These are phyloP conservation scores for Vimba vimba DNA, from an alignment of 2,113 vertebrate species.

Conservation along the genomic window DNA sequence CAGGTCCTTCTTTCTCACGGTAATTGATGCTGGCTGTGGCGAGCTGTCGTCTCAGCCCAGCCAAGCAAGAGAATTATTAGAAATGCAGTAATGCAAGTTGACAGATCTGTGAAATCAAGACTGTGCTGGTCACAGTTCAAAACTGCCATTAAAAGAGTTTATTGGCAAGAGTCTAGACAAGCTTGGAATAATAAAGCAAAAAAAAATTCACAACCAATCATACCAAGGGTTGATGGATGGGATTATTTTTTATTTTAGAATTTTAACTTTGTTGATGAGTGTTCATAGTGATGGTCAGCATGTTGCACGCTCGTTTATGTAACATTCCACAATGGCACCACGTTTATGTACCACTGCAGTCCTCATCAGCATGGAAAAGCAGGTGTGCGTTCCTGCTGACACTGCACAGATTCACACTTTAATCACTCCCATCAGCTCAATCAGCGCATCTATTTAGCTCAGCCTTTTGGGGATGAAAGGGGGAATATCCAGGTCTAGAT, in stretches of 20 bases:
- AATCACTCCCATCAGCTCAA: conserved; percentile 30
- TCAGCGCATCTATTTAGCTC: conserved; percentile 26
- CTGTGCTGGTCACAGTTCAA: conserved; percentile 64
- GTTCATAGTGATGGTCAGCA: conserved; percentile 12
- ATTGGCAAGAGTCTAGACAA: conserved; percentile 5
- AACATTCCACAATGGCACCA: no score
- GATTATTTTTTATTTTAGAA: background rate
- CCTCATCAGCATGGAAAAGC: background rate
- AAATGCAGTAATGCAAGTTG: conserved; percentile 60
- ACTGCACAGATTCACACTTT: conserved; percentile 26
- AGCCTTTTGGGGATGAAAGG: conserved; percentile 15
- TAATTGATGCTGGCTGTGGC: conserved; percentile 56
- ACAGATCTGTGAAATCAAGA: conserved; percentile 69
- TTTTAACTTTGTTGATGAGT: conserved; percentile 14
- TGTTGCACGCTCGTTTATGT: background rate
- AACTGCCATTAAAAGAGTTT: conserved; percentile 62
- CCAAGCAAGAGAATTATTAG: conserved; percentile 58
- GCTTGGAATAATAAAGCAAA: background rate
- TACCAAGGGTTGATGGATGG: background rate
- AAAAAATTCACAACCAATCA: background rate
- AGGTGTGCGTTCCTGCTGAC: background rate
- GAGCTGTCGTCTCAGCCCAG: conserved; percentile 40
- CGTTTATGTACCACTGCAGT: background rate
- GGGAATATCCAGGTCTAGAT: conserved; percentile 31
- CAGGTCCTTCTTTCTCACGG: conserved; percentile 41